Evolutionary conservation across 2,113 vertebrate genomes (phyloP).

Genomic region (Bucco capensis): DNA sequence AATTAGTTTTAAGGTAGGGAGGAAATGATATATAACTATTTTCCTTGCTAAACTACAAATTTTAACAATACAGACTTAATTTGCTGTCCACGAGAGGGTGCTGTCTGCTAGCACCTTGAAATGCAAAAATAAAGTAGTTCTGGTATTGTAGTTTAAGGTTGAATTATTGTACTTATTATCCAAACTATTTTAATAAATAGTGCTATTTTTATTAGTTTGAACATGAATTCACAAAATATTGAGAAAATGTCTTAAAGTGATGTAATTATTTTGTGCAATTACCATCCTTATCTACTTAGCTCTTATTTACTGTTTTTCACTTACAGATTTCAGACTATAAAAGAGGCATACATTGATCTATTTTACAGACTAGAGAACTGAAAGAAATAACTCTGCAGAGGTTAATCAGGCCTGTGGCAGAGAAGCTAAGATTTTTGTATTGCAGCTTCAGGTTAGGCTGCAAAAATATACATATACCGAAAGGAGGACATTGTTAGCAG

Average conservation of each 20-base stretch:
- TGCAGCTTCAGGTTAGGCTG: neutral
- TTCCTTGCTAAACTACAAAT: neutral
- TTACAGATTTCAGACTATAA: neutral
- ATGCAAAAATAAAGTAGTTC: neutral
- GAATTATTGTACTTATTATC: neutral
- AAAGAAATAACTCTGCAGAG: neutral
- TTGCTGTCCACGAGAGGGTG: constrained; percentile 68
- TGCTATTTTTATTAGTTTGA: neutral
- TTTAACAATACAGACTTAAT: neutral
- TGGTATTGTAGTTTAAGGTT: neutral
- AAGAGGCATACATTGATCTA: neutral
- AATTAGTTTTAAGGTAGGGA: neutral
- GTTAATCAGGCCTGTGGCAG: neutral
- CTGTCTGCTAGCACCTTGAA: constrained; percentile 60
- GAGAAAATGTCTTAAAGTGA: neutral
- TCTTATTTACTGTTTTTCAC: neutral
- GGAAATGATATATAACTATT: neutral
- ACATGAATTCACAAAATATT: neutral
- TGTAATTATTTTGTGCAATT: neutral
- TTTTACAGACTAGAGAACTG: neutral
- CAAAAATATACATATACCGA: neutral
- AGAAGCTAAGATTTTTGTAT: neutral
- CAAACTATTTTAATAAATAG: neutral
- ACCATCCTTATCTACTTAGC: neutral
- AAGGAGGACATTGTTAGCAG: neutral